phyloP scores from a whole-genome alignment of 2,113 vertebrate genomes.

The Cariama cristata region DNA sequence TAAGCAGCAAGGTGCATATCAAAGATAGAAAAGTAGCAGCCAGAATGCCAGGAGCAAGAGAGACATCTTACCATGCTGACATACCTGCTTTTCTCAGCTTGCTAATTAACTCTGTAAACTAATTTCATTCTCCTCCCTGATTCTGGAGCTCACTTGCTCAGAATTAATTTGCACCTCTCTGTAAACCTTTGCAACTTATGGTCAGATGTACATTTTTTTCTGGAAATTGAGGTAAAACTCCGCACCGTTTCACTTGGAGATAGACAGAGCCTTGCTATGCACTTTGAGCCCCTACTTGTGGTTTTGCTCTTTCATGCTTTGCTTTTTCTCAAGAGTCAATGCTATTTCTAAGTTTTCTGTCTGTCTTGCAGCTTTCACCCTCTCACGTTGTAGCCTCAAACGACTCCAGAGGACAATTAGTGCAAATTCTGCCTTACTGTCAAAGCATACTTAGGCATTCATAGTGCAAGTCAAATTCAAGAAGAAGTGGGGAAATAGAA shows the following conservation, averaged over 20 bases:
- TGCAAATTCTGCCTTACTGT: background rate
- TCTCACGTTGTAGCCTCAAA: background rate
- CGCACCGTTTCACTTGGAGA: background rate
- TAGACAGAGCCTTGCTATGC: background rate
- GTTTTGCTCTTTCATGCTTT: background rate
- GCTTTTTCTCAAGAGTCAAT: background rate
- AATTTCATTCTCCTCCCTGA: background rate
- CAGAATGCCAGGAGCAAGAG: background rate
- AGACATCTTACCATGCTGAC: background rate
- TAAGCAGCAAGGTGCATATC: background rate
- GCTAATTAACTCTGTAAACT: background rate
- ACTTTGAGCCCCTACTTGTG: background rate
- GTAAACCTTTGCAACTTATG: background rate
- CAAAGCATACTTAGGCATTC: background rate
- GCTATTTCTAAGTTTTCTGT: background rate
- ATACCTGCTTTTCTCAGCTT: background rate
- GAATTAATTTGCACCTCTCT: background rate
- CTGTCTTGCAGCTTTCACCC: background rate
- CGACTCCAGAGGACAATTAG: constrained; percentile 1
- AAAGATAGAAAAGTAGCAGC: background rate
- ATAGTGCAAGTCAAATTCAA: background rate
- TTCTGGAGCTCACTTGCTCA: background rate
- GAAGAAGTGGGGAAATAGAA: constrained; percentile 21
- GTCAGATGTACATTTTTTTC: background rate
- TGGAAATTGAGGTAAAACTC: background rate